A percentile compares a stretch with the other conserved stretches of the same genome.
Evolutionary conservation across 1,140 invertebrate species (phyloP).

Genomic region (Pseudomyrmex cubaensis): DNA sequence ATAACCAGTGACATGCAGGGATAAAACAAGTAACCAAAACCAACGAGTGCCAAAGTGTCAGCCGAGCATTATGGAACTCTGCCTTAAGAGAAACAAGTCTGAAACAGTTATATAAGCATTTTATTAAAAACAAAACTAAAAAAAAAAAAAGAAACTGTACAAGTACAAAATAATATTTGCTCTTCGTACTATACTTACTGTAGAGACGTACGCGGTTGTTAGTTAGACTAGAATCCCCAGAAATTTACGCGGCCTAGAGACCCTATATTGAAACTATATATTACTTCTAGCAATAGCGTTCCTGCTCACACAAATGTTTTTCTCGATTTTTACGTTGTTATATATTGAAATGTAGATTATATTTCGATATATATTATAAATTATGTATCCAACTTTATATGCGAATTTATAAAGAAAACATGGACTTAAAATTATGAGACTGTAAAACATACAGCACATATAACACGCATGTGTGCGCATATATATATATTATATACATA

Average conservation of each 20-base stretch:
- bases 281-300: constrained; percentile 28
- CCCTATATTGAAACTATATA: not conserved
- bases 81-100: constrained; percentile 40
- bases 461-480: too few relatives aligned
- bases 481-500: too few relatives aligned
- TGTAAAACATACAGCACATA: too few relatives aligned
- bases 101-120: constrained; percentile 25
- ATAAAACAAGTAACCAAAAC: constrained; percentile 9
- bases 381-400: not conserved
- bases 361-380: constrained; percentile 4
- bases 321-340: not conserved
- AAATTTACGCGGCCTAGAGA: constrained; percentile 9
- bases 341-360: not conserved
- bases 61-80: constrained; percentile 24
- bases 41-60: constrained; percentile 37
- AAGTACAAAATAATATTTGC: constrained; percentile 35
- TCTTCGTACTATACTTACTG: not conserved
- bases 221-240: constrained; percentile 16
- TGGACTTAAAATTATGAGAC: too few relatives aligned
- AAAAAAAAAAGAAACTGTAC: constrained; percentile 16
- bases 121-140: constrained; percentile 7
- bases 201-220: not conserved
- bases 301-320: constrained; percentile 3
- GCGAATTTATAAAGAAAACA: too few relatives aligned
- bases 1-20: not conserved